These are phyloP conservation scores for Lucinisca nassula DNA, from an alignment of 2,888 invertebrate species.

Conservation along the genomic window DNA sequence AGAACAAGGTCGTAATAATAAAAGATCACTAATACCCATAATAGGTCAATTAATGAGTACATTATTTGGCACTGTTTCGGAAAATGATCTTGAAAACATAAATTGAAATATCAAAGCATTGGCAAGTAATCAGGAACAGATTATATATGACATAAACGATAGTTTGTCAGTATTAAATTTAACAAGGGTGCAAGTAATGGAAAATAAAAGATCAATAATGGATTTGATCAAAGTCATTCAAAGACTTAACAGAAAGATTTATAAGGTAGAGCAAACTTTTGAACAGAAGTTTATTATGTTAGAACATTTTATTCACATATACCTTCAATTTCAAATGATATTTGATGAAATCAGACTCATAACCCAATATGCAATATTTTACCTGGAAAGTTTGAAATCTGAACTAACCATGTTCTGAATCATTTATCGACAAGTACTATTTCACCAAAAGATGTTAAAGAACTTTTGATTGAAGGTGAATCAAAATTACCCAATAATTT, in stretches of 20 bases:
- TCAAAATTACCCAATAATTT: slow-evolving; percentile 21
- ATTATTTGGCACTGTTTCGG: too few species aligned
- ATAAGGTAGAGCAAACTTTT: too few species aligned
- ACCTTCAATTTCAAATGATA: neutral
- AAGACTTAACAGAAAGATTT: too few species aligned
- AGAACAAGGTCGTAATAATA: too few species aligned
- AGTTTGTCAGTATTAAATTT: neutral
- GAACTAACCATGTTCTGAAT: slow-evolving; percentile 23
- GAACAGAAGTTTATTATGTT: neutral
- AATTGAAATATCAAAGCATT: too few species aligned
- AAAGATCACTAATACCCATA: too few species aligned
- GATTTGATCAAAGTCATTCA: too few species aligned
- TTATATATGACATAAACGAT: too few species aligned
- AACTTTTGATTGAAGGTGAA: slow-evolving; percentile 12
- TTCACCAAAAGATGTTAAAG: slow-evolving; percentile 23
- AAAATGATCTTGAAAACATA: too few species aligned
- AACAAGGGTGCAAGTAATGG: neutral
- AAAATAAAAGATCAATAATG: too few species aligned
- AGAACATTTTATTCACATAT: neutral
- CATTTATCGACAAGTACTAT: slow-evolving; percentile 21
- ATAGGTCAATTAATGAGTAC: too few species aligned
- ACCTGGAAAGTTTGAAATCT: slow-evolving; percentile 15
- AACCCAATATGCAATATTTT: neutral
- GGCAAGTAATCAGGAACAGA: too few species aligned
- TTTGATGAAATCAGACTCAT: slow-evolving; percentile 18